phyloP scores from a whole-genome alignment of 2,888 invertebrate genomes.

The Antheraea yamamai region DNA sequence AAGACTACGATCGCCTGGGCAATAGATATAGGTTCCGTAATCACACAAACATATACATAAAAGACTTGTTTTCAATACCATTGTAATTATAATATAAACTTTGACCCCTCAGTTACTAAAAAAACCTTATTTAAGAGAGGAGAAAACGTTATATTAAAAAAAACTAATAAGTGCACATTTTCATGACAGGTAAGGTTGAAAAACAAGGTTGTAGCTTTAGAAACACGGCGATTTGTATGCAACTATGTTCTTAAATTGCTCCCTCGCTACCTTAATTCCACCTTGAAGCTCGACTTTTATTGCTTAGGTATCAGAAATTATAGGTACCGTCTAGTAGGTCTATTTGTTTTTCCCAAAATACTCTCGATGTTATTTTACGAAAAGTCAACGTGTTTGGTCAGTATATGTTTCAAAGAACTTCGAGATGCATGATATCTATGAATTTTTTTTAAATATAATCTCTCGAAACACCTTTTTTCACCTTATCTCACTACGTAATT shows the following conservation, averaged over 20 bases:
- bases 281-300: conserved; percentile 27
- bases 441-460: neutral
- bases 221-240: conserved; percentile 59
- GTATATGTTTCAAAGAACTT: neutral
- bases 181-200: conserved; percentile 29
- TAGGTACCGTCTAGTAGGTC: conserved; percentile 29
- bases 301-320: conserved; percentile 40
- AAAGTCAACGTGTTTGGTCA: neutral
- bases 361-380: neutral
- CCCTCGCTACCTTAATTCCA: conserved; percentile 17
- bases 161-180: conserved; percentile 25
- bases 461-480: too few species aligned
- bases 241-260: conserved; percentile 52
- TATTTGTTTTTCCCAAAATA: neutral
- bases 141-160: neutral
- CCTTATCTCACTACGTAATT: too few species aligned
- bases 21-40: too few species aligned
- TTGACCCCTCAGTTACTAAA: neutral
- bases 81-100: neutral
- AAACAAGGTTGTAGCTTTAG: neutral
- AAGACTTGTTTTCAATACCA: neutral
- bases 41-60: too few species aligned
- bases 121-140: neutral
- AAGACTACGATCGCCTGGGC: too few species aligned
- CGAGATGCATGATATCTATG: neutral